These are phyloP conservation scores for Argynnis bischoffii DNA, from an alignment of 2,888 invertebrate species.

Conservation along the genomic window DNA sequence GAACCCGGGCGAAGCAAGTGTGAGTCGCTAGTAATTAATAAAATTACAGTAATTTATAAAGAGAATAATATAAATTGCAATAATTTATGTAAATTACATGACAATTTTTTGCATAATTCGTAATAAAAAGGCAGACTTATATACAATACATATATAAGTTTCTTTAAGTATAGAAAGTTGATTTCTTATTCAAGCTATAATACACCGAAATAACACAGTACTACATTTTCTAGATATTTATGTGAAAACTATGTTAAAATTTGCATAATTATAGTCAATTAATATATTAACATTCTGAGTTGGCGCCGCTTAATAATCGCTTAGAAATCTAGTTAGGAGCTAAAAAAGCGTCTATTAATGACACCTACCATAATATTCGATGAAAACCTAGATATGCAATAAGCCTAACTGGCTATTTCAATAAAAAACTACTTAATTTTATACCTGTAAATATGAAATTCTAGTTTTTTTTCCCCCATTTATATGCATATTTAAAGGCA, in stretches of 20 bases:
- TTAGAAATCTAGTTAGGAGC: slow-evolving; percentile 16
- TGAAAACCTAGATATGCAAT: not conserved
- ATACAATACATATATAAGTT: not conserved
- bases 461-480: no score
- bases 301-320: slow-evolving; percentile 31
- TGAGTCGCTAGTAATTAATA: no score
- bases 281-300: slow-evolving; percentile 8
- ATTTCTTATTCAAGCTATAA: not conserved
- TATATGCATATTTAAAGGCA: no score
- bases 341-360: slow-evolving; percentile 20
- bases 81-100: no score
- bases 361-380: slow-evolving; percentile 12
- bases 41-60: no score
- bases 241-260: slow-evolving; percentile 10
- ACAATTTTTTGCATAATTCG: no score
- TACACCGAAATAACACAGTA: not conserved
- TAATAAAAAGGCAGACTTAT: no score
- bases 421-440: no score
- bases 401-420: no score
- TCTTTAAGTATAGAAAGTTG: not conserved
- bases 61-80: no score
- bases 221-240: not conserved
- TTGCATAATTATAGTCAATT: slow-evolving; percentile 15
- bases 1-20: no score
- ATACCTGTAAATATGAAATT: no score